These are phyloP conservation scores for Griposia aprilina DNA, from an alignment of 2,888 invertebrate species.

Conservation along the genomic window DNA sequence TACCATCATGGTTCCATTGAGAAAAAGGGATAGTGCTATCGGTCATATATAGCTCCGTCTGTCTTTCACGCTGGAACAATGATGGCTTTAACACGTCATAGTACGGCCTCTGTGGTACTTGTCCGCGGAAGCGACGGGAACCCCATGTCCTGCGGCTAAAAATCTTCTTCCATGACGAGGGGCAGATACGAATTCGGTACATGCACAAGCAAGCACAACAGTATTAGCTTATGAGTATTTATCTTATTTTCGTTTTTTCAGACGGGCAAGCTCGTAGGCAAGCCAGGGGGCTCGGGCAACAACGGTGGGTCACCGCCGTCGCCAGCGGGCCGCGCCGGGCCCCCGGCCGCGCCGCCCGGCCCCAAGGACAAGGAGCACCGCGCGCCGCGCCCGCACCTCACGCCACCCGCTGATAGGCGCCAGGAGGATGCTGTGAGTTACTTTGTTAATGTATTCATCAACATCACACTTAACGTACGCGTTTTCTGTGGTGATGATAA, in stretches of 20 bases:
- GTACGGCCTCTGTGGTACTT: no score
- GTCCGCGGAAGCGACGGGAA: no score
- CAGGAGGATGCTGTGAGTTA: slow-evolving; percentile 63
- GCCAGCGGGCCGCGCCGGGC: slow-evolving; percentile 38
- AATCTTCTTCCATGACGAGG: no score
- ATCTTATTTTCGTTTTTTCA: slow-evolving; percentile 61
- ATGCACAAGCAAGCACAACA: no score
- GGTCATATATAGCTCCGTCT: no score
- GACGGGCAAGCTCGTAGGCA: slow-evolving; percentile 92
- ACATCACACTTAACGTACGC: not conserved
- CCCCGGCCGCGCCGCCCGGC: slow-evolving; percentile 61
- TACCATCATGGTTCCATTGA: no score
- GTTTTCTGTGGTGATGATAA: no score
- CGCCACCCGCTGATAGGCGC: slow-evolving; percentile 70
- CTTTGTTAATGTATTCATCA: not conserved
- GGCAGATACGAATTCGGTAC: no score
- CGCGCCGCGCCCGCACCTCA: slow-evolving; percentile 61
- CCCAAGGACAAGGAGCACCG: slow-evolving; percentile 75
- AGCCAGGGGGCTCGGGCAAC: slow-evolving; percentile 80
- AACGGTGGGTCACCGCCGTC: slow-evolving; percentile 73
- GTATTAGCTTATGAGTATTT: not conserved
- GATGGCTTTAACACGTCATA: no score
- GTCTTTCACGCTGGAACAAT: no score
- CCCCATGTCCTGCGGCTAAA: no score
- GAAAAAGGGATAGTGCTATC: no score